phyloP scores from a whole-genome alignment of 1,140 invertebrate species.

The Caenorhabditis tropicalis region DNA sequence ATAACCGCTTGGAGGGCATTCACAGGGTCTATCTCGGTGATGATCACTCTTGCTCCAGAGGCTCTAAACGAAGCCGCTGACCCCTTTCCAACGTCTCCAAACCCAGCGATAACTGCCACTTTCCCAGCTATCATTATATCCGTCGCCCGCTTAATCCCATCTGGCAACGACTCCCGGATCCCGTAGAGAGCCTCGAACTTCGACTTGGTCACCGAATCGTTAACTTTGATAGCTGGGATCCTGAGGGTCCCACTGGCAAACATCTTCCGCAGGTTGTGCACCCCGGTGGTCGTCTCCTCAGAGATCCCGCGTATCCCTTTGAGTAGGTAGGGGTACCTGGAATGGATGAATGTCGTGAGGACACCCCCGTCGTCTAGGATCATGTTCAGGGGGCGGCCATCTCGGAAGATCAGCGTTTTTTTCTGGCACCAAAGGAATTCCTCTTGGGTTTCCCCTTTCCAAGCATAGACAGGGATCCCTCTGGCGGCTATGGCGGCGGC shows the following conservation, averaged over 20 bases:
- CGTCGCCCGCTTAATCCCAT: slow-evolving; percentile 97
- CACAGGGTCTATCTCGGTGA: slow-evolving; percentile 99
- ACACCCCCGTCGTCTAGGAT: slow-evolving; percentile 99
- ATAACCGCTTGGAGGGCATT: slow-evolving; percentile 97
- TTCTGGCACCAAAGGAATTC: slow-evolving; percentile 99
- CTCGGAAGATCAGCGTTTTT: slow-evolving; percentile 78
- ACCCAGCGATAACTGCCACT: slow-evolving; percentile 94
- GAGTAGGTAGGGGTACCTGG: slow-evolving; percentile 80
- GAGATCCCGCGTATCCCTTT: slow-evolving; percentile 84
- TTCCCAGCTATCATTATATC: slow-evolving; percentile 92
- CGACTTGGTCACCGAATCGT: slow-evolving; percentile 78
- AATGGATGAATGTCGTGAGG: slow-evolving; percentile 91
- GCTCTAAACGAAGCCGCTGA: slow-evolving; percentile 92
- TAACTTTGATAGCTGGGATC: slow-evolving; percentile 73
- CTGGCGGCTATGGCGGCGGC: slow-evolving; percentile 94
- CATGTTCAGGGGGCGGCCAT: slow-evolving; percentile 88
- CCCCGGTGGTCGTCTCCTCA: slow-evolving; percentile 98
- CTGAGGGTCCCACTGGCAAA: slow-evolving; percentile 85
- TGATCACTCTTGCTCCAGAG: slow-evolving; percentile 91
- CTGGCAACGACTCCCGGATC: slow-evolving; percentile 93
- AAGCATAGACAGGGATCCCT: slow-evolving; percentile 96
- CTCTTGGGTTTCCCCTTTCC: slow-evolving; percentile 99
- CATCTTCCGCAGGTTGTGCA: slow-evolving; percentile 97
- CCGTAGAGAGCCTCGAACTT: slow-evolving; percentile 99
- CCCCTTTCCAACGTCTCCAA: slow-evolving; percentile 99